Conservation (phyloP, 2,797 vertebrate species). For the Sebastes miniatus region DNA sequence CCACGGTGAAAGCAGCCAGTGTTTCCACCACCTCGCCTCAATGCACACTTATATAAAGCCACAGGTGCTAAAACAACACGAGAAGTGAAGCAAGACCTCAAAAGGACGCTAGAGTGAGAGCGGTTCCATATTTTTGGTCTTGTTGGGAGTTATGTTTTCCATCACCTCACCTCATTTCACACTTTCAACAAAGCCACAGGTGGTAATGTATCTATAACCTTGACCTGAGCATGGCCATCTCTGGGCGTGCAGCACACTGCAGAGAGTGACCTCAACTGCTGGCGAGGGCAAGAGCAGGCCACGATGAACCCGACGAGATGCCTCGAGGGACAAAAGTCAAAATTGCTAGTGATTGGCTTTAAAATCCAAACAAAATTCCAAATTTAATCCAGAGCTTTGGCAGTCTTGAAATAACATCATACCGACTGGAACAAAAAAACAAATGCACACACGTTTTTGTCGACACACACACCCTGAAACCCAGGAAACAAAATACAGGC, state of each 20-base stretch:
- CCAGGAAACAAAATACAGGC: constrained; percentile 74
- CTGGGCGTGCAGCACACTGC: neutral
- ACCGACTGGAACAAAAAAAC: constrained; percentile 26
- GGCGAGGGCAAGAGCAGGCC: neutral
- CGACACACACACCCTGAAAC: constrained; percentile 54
- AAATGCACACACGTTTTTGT: constrained; percentile 11
- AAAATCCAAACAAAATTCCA: constrained; percentile 56
- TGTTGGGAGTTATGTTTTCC: constrained; percentile 54
- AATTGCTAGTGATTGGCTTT: constrained; percentile 26
- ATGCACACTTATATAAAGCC: constrained; percentile 36
- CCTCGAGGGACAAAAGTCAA: constrained; percentile 11
- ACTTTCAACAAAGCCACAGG: constrained; percentile 39
- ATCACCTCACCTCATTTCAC: constrained; percentile 61
- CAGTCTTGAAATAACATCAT: constrained; percentile 51
- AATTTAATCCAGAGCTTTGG: constrained; percentile 67
- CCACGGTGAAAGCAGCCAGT: constrained; percentile 43
- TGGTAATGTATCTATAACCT: neutral
- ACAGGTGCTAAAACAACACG: constrained; percentile 53
- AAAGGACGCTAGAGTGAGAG: constrained; percentile 6
- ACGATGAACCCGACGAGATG: neutral
- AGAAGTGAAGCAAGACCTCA: constrained; percentile 12
- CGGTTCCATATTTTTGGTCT: constrained; percentile 27
- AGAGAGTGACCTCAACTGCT: constrained; percentile 18
- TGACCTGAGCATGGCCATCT: constrained; percentile 14
- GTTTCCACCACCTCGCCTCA: constrained; percentile 54